Conservation (phyloP, 2,797 vertebrate genomes). For the Australoheros facetus region DNA sequence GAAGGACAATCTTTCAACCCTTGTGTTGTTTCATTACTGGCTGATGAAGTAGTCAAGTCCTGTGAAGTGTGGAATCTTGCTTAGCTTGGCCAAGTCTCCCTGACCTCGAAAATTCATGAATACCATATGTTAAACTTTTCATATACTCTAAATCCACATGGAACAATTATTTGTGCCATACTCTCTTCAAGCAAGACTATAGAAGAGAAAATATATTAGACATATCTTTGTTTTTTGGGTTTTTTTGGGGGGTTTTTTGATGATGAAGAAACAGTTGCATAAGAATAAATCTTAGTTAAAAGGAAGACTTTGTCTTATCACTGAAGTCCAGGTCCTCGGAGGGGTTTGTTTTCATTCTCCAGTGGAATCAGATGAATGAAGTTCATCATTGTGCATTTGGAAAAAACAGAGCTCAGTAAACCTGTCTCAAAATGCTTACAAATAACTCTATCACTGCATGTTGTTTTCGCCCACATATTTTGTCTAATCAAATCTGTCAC, state of each 20-base stretch:
- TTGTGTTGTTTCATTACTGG: conserved; percentile 74
- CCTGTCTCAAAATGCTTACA: conserved; percentile 36
- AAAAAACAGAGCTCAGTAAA: conserved; percentile 52
- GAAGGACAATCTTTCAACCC: conserved; percentile 59
- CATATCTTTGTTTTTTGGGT: conserved; percentile 54
- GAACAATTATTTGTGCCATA: conserved; percentile 66
- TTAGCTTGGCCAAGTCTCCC: conserved; percentile 69
- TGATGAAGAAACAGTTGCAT: conserved; percentile 46
- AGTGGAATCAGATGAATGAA: conserved; percentile 54
- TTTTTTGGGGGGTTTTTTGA: conserved; percentile 40
- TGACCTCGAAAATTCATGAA: conserved; percentile 66
- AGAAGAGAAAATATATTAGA: conserved; percentile 64
- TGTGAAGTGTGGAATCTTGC: conserved; percentile 70
- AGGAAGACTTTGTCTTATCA: conserved; percentile 49
- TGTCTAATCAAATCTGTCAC: conserved; percentile 47
- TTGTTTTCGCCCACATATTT: conserved; percentile 35
- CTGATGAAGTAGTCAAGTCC: conserved; percentile 76
- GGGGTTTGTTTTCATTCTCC: conserved; percentile 55
- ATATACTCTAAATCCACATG: conserved; percentile 64
- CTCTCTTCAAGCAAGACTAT: conserved; percentile 46
- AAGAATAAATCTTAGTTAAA: conserved; percentile 59
- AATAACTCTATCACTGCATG: conserved; percentile 50
- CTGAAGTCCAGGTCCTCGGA: conserved; percentile 58
- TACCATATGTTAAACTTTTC: conserved; percentile 70
- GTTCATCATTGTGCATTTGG: conserved; percentile 53